phyloP scores from a whole-genome alignment of 2,113 vertebrate species.

The Silurus meridionalis region DNA sequence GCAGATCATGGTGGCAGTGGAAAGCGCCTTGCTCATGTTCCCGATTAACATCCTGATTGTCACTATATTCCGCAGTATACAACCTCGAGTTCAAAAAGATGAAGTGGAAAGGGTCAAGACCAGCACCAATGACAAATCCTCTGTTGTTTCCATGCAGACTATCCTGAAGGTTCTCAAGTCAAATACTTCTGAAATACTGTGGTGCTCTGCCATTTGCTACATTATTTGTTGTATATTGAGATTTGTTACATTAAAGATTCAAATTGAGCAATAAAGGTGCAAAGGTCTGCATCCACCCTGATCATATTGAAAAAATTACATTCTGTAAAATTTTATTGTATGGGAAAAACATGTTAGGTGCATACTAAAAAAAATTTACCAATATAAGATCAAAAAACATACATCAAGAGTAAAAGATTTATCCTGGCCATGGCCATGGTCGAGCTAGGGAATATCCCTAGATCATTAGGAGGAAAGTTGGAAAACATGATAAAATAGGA shows the following conservation, averaged over 20 bases:
- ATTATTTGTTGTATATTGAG: neutral
- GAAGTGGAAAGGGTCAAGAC: conserved; percentile 39
- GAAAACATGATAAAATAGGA: neutral
- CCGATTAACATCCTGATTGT: conserved; percentile 83
- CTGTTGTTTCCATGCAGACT: conserved; percentile 53
- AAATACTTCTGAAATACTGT: neutral
- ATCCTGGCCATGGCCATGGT: neutral
- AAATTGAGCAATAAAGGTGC: neutral
- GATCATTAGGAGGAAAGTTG: neutral
- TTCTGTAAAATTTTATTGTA: too few relatives aligned
- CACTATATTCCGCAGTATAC: conserved; percentile 77
- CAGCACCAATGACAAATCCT: conserved; percentile 17
- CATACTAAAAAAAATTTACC: neutral
- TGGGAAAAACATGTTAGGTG: too few relatives aligned
- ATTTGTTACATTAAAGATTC: neutral
- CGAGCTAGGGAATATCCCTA: neutral
- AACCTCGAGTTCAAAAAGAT: conserved; percentile 61
- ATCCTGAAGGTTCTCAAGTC: conserved; percentile 64
- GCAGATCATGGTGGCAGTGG: conserved; percentile 74
- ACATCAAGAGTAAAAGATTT: too few relatives aligned
- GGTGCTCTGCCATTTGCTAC: neutral
- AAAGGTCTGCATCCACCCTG: neutral
- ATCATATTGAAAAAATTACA: neutral
- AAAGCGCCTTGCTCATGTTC: conserved; percentile 80
- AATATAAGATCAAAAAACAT: too few relatives aligned